phyloP scores from a whole-genome alignment of 2,113 vertebrate genomes.

The Ibidorhyncha struthersii region DNA sequence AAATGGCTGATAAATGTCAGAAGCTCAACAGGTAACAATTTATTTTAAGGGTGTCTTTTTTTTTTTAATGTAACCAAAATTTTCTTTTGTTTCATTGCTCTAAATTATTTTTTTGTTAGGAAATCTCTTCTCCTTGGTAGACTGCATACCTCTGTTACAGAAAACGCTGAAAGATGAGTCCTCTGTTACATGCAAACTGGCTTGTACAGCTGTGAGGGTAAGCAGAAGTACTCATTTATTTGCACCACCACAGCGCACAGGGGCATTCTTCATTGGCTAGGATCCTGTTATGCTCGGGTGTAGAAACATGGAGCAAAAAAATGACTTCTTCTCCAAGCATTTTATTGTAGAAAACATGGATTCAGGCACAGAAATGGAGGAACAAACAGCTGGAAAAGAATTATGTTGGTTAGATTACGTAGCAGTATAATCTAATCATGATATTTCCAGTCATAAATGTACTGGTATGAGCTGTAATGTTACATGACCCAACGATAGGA shows the following conservation, averaged over 20 bases:
- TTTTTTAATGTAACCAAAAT: background rate
- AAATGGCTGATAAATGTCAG: constrained; percentile 84
- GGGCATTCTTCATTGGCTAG: background rate
- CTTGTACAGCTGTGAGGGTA: constrained; percentile 93
- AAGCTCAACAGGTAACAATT: constrained; percentile 80
- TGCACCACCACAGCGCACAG: background rate
- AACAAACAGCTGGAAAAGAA: background rate
- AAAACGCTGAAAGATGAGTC: constrained; percentile 90
- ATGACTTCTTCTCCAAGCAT: background rate
- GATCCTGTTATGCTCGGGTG: background rate
- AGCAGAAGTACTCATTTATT: constrained; percentile 27
- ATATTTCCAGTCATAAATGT: background rate
- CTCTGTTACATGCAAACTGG: constrained; percentile 95
- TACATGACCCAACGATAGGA: background rate
- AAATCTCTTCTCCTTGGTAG: constrained; percentile 84
- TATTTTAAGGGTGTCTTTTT: background rate
- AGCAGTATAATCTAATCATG: background rate
- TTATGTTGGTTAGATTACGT: accelerated
- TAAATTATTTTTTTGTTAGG: constrained; percentile 63
- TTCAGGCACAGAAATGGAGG: background rate
- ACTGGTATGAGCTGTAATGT: background rate
- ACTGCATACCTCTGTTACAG: constrained; percentile 89
- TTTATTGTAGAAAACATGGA: background rate
- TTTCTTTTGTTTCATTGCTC: background rate
- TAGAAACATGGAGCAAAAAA: background rate